Percentiles rank a stretch among this genome's conserved stretches.
Conservation (phyloP, 2,113 vertebrate genomes). For the Notarius quadriscutis region DNA sequence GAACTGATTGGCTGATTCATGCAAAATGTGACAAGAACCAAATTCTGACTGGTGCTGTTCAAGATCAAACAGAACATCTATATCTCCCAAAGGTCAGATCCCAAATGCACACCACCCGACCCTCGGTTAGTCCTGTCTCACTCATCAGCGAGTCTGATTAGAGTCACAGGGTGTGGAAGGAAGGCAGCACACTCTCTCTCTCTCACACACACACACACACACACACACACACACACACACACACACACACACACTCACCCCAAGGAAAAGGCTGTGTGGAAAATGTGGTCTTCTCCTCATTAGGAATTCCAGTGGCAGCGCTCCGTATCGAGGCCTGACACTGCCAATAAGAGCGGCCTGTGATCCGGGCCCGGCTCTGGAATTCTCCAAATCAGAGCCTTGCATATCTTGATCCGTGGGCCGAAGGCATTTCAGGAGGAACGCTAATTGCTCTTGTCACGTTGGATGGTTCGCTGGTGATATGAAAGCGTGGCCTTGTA, state of each 20-base stretch:
- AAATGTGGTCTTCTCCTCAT: slow-evolving; percentile 42
- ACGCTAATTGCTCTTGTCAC: slow-evolving; percentile 65
- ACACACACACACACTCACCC: background rate
- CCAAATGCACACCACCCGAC: background rate
- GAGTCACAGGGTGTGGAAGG: background rate
- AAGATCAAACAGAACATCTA: slow-evolving; percentile 1
- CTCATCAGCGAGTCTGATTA: slow-evolving; percentile 27
- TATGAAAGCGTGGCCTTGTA: slow-evolving; percentile 38
- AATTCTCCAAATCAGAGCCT: slow-evolving; percentile 52
- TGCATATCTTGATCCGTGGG: slow-evolving; percentile 63
- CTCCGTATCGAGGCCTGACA: slow-evolving; percentile 64
- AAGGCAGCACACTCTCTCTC: too few relatives aligned
- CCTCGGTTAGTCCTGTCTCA: background rate
- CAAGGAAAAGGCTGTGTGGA: slow-evolving; percentile 47
- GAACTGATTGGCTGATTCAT: background rate
- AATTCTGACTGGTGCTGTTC: background rate
- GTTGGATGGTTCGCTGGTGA: slow-evolving; percentile 41
- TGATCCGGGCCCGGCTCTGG: slow-evolving; percentile 66
- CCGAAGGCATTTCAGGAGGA: slow-evolving; percentile 56
- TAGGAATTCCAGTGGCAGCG: slow-evolving; percentile 62
- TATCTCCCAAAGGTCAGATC: slow-evolving; percentile 5
- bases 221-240: background rate
- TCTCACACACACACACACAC: background rate
- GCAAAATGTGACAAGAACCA: background rate
- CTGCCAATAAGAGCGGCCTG: slow-evolving; percentile 67